phyloP scores from a whole-genome alignment of 2,113 vertebrate genomes.

The Alosa alosa region DNA sequence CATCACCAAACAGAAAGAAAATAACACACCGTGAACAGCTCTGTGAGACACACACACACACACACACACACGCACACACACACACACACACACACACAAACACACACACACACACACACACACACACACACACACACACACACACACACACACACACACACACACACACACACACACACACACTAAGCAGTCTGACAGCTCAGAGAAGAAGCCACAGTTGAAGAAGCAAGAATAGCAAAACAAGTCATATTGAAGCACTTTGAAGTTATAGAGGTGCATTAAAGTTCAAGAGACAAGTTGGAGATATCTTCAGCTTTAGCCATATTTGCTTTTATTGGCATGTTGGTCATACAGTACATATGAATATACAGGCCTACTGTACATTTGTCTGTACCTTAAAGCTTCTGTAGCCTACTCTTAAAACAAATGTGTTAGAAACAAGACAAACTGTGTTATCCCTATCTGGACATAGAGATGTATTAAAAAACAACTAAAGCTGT shows the following conservation, averaged over 20 bases:
- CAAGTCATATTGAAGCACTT: not conserved
- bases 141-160: not conserved
- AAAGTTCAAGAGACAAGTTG: not conserved
- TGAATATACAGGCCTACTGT: not conserved
- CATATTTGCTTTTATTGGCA: not conserved
- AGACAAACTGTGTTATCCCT: no score
- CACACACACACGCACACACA: not conserved
- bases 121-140: not conserved
- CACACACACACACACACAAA: not conserved
- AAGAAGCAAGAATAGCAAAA: not conserved
- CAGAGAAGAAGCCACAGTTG: not conserved
- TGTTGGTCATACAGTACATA: not conserved
- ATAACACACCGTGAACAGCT: not conserved
- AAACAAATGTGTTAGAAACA: no score
- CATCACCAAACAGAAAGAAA: not conserved
- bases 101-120: not conserved
- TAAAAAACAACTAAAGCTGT: no score
- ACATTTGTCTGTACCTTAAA: no score
- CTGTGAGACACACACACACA: not conserved
- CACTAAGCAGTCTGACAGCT: not conserved
- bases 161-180: not conserved
- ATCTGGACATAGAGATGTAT: no score
- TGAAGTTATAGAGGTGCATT: not conserved
- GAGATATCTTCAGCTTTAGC: not conserved
- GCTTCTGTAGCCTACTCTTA: no score